Conservation (phyloP, 2,797 vertebrate genomes). For the Microctenopoma steveboyesi region DNA sequence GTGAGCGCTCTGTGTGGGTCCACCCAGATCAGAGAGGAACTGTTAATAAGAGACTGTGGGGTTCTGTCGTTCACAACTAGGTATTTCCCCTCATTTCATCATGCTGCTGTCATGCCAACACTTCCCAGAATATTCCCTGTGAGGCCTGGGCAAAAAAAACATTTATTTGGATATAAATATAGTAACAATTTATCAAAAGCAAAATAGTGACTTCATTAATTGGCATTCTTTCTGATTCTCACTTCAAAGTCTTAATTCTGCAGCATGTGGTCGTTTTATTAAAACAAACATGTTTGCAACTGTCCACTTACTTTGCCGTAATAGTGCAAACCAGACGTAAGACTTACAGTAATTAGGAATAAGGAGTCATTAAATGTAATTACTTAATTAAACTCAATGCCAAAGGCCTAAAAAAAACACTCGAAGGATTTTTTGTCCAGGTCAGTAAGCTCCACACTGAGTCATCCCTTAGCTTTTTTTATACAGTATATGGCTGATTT, state of each 20-base stretch:
- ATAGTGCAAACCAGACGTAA: background rate
- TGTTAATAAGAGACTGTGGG: slow-evolving; percentile 85
- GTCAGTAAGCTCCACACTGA: slow-evolving; percentile 28
- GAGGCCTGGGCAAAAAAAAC: slow-evolving; percentile 52
- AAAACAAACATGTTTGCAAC: background rate
- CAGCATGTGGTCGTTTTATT: background rate
- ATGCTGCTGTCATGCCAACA: slow-evolving; percentile 63
- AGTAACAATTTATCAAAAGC: slow-evolving; percentile 24
- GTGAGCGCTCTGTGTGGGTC: slow-evolving; percentile 60
- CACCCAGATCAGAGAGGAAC: slow-evolving; percentile 74
- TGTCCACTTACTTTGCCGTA: background rate
- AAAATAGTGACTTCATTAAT: slow-evolving; percentile 4
- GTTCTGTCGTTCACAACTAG: slow-evolving; percentile 83
- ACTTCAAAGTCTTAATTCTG: slow-evolving; percentile 9
- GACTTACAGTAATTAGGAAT: too few species aligned
- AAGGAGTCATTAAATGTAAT: too few species aligned
- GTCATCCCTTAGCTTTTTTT: slow-evolving; percentile 27
- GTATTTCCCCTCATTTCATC: slow-evolving; percentile 77
- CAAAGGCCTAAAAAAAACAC: slow-evolving; percentile 4
- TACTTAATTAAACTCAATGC: background rate
- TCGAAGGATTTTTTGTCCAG: slow-evolving; percentile 45
- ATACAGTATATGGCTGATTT: slow-evolving; percentile 25
- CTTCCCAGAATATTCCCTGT: slow-evolving; percentile 31
- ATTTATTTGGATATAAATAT: slow-evolving; percentile 27
- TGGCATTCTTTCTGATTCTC: background rate